Evolutionary conservation across 2,113 vertebrate genomes (phyloP).

Genomic region (Gnathonemus echidnorhynchus): DNA sequence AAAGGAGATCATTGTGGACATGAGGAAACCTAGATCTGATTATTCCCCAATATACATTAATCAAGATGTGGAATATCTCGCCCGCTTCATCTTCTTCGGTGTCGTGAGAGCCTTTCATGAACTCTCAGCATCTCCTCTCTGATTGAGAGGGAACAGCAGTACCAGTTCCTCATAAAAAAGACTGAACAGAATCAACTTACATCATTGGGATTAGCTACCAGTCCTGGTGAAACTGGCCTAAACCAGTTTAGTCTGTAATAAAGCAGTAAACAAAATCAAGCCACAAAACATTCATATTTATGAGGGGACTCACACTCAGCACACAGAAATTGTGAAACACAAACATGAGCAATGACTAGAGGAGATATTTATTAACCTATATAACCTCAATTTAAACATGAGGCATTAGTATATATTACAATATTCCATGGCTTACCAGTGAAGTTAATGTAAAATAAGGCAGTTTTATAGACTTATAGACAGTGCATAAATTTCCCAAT

Average conservation of each 20-base stretch:
- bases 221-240: background rate
- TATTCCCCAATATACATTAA: background rate
- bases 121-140: background rate
- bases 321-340: background rate
- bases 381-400: background rate
- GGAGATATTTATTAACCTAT: background rate
- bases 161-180: background rate
- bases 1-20: too few species aligned
- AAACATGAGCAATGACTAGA: background rate
- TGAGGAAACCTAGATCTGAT: background rate
- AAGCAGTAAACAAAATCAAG: background rate
- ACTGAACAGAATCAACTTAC: background rate
- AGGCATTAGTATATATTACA: slow-evolving; percentile 20
- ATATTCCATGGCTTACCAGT: slow-evolving; percentile 50
- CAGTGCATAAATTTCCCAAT: background rate
- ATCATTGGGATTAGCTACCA: background rate
- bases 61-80: background rate
- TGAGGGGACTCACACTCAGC: background rate
- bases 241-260: background rate
- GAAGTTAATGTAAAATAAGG: slow-evolving; percentile 35
- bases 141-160: background rate
- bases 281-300: background rate
- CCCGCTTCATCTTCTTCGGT: background rate
- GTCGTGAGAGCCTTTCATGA: background rate
- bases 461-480: background rate